Base-by-base conservation (phyloP, 2,113 vertebrate species). In the Nymphicus hollandicus region DNA sequence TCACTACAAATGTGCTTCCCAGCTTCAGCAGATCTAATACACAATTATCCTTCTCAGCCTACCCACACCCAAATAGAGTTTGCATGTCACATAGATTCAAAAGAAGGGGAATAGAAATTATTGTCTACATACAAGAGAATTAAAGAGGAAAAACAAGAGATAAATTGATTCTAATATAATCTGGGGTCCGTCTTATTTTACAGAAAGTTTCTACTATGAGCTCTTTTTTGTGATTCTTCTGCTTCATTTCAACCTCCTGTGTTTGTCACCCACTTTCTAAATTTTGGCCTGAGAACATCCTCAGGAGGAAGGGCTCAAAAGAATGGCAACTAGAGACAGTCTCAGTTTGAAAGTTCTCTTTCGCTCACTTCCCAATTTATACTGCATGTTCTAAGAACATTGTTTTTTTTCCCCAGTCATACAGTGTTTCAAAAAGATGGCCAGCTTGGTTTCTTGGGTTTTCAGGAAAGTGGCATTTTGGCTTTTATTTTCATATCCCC, bases 21-120 rank as follows among this genome's bases (percentile, higher is more conserved):
- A 55, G 49, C 46, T 90, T 81, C 60, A 81, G 44, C 37, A 68
- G 35, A 39, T 64, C 50, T 83, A 18, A 66, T 8, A 20, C 28
- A 37, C 27, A 28, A 5, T 50, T 39, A n/a, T 24, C 17, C 25
- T 76, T 52, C 16, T 17, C 47, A 63, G 23, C 25, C 53, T 55
- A 17, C 49, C 14, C 20, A 10, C 69, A n/a, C 2, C 13, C 37
- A 41, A 55, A 27, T 39, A n/a, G 24, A 17, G 5, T 53, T 31
- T 58, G 8, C 23, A 10, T 2, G 0, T 43, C 5, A 3, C 10
- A 28, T 6, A 18, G 29, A 47, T 47, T 79, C 28, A 37, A 9
- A 63, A 65, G 41, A 60, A 37, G 19, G 3, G 13, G 9, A 13
- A 49, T 25, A 66, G 6, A 56, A 65, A 83, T 29, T 50, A 29